Percentiles rank a stretch among this genome's conserved stretches.
phyloP scores from a whole-genome alignment of 2,113 vertebrate genomes.

The Nipponia nippon region DNA sequence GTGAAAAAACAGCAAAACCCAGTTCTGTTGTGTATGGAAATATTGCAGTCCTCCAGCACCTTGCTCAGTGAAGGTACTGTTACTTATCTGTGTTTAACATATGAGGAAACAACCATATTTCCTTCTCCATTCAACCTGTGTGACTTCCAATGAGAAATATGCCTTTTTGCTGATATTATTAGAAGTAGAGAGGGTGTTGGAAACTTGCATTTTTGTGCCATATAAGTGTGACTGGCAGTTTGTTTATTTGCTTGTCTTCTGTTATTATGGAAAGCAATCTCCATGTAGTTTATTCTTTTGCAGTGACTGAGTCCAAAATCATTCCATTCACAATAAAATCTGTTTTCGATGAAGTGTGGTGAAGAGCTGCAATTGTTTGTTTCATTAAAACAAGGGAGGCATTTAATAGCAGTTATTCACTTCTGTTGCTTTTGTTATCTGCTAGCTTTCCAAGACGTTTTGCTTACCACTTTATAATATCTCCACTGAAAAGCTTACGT shows the following conservation, averaged over 20 bases:
- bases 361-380: not conserved
- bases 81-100: not conserved
- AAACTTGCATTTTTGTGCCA: not conserved
- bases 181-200: not conserved
- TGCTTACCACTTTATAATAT: not conserved
- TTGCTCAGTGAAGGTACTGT: not conserved
- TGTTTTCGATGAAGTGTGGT: not conserved
- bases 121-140: not conserved
- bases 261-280: not conserved
- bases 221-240: not conserved
- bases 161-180: not conserved
- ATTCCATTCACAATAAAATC: not conserved
- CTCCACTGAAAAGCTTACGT: not conserved
- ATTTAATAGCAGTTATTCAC: not conserved
- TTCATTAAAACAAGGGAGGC: constrained; percentile 1
- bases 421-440: not conserved
- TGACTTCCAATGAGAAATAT: not conserved
- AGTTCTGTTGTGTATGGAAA: not conserved
- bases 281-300: constrained; percentile 6
- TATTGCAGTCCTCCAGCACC: not conserved
- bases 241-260: constrained; percentile 16
- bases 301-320: constrained; percentile 10
- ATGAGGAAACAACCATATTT: not conserved
- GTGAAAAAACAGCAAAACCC: not conserved
- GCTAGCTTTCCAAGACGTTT: not conserved